These are phyloP conservation scores for Lepus oiostolus DNA, from an alignment of 2,797 vertebrate species.

Conservation along the genomic window DNA sequence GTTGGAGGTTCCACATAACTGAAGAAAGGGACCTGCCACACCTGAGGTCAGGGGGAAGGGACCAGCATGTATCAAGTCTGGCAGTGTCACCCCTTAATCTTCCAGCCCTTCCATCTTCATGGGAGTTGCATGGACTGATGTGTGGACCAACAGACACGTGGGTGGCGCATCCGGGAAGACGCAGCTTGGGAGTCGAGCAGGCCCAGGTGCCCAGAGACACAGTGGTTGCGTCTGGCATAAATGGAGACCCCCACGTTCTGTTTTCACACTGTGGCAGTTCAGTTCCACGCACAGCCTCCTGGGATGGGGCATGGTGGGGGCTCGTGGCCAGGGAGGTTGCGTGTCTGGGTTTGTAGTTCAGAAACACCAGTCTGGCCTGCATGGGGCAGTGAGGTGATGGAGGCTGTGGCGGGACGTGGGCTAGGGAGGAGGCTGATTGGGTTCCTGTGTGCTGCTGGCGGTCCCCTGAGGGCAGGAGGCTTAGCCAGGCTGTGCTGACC, in stretches of 20 bases:
- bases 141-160: accelerated
- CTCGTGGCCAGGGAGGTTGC: not conserved
- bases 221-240: not conserved
- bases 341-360: not conserved
- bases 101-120: not conserved
- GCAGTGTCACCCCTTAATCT: not conserved
- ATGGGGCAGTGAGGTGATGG: too few relatives aligned
- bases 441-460: not conserved
- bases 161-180: not conserved
- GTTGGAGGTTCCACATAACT: not conserved
- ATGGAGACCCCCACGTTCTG: not conserved
- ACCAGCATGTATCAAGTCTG: not conserved
- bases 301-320: not conserved
- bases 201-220: not conserved
- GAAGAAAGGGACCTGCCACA: not conserved
- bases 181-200: not conserved
- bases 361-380: not conserved
- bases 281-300: not conserved
- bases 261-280: not conserved
- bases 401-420: not conserved
- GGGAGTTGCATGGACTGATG: too few relatives aligned
- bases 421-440: not conserved
- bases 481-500: not conserved
- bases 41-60: not conserved
- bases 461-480: accelerated